These are phyloP conservation scores for Knipowitschia caucasica DNA, from an alignment of 2,797 vertebrate species.

Conservation along the genomic window DNA sequence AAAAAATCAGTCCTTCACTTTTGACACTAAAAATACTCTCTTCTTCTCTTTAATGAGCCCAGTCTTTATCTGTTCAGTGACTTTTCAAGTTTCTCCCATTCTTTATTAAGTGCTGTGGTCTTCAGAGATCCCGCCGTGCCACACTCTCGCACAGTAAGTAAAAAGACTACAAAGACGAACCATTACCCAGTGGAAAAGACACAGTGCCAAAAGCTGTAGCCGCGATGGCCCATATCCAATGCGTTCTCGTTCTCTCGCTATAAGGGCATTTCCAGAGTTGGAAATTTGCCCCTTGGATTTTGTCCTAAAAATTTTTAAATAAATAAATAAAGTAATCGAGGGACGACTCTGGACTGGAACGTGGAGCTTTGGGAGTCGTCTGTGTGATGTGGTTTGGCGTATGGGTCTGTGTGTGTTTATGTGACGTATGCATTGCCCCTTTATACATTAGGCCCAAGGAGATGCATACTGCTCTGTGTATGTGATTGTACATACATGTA, in stretches of 20 bases:
- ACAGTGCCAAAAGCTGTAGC: conserved; percentile 42
- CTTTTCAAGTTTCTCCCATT: conserved; percentile 51
- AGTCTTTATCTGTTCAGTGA: conserved; percentile 39
- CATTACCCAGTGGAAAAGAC: conserved; percentile 40
- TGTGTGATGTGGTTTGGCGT: conserved; percentile 39
- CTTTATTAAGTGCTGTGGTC: conserved; percentile 51
- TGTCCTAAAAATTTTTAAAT: conserved; percentile 35
- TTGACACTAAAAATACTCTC: conserved; percentile 35
- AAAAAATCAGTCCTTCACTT: conserved; percentile 40
- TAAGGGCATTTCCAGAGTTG: conserved; percentile 36
- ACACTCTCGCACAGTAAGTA: conserved; percentile 28
- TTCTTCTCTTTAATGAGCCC: conserved; percentile 40
- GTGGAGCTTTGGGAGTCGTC: conserved; percentile 55
- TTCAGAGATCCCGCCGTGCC: conserved; percentile 33
- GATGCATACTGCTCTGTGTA: conserved; percentile 9
- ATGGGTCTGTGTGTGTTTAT: conserved; percentile 40
- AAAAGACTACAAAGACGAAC: conserved; percentile 58
- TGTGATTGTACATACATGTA: conserved; percentile 13
- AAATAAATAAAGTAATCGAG: conserved; percentile 17
- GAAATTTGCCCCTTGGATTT: conserved; percentile 47
- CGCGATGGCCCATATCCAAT: conserved; percentile 40
- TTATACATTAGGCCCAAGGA: conserved; percentile 51
- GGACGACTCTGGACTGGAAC: conserved; percentile 49
- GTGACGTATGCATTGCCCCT: conserved; percentile 26
- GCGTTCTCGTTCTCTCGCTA: conserved; percentile 3